Percentiles rank a stretch among this genome's conserved stretches.
These are phyloP conservation scores for Trachemys scripta DNA, from an alignment of 2,113 vertebrate species.

Conservation along the genomic window DNA sequence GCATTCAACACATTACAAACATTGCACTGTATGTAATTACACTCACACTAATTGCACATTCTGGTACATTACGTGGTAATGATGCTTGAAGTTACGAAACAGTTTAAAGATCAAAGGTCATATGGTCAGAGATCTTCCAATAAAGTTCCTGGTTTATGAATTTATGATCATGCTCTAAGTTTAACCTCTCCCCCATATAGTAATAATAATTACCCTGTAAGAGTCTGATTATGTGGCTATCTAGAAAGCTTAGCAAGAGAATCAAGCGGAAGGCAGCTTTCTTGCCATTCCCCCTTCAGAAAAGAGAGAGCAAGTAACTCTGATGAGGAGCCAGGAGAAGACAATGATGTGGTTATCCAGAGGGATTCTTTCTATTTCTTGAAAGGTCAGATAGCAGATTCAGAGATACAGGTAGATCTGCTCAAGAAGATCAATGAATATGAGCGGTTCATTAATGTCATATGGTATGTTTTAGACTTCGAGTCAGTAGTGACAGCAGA, in stretches of 20 bases:
- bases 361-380: conserved; percentile 72
- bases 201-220: conserved; percentile 51
- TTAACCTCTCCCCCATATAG: conserved; percentile 42
- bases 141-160: conserved; percentile 56
- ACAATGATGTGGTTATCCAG: conserved; percentile 72
- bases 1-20: conserved; percentile 29
- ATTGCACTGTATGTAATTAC: conserved; percentile 12
- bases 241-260: background rate
- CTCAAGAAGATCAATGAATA: conserved; percentile 68
- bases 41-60: conserved; percentile 55
- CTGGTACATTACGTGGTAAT: conserved; percentile 56
- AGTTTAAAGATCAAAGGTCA: conserved; percentile 73
- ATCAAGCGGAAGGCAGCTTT: background rate
- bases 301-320: conserved; percentile 23
- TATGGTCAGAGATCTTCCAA: conserved; percentile 41
- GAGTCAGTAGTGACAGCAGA: conserved; percentile 10
- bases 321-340: conserved; percentile 68
- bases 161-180: conserved; percentile 57
- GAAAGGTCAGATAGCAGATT: conserved; percentile 73
- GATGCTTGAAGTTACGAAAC: conserved; percentile 68
- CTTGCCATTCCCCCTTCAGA: conserved; percentile 52
- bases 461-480: conserved; percentile 48
- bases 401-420: conserved; percentile 72
- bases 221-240: conserved; percentile 37
- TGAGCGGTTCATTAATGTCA: conserved; percentile 56